phyloP scores from a whole-genome alignment of 2,888 invertebrate species.

The Caenorhabditis angaria region DNA sequence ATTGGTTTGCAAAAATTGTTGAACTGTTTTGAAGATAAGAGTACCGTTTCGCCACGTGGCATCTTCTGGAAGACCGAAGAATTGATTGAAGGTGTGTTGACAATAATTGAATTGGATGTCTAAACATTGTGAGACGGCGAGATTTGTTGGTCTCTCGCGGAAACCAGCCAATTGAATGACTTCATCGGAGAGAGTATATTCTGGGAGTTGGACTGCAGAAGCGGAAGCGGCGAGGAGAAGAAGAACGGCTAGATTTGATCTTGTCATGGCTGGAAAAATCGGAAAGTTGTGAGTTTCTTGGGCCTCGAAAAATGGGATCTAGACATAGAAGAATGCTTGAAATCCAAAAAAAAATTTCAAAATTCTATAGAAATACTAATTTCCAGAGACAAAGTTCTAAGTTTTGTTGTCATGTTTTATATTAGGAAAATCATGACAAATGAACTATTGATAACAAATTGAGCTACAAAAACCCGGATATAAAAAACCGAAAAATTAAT shows the following conservation, averaged over 20 bases:
- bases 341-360: background rate
- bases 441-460: background rate
- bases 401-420: background rate
- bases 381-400: background rate
- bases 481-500: background rate
- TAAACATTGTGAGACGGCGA: slow-evolving; percentile 28
- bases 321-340: background rate
- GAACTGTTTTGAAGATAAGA: slow-evolving; percentile 39
- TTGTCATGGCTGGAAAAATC: slow-evolving; percentile 8
- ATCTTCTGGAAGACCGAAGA: slow-evolving; percentile 40
- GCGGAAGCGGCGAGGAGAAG: background rate
- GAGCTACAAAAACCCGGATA: background rate
- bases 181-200: slow-evolving; percentile 27
- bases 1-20: slow-evolving; percentile 37
- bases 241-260: slow-evolving; percentile 13
- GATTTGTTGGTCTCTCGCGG: slow-evolving; percentile 21
- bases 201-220: slow-evolving; percentile 8
- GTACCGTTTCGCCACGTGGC: slow-evolving; percentile 47
- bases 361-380: background rate
- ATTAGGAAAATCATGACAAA: background rate
- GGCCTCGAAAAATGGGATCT: no score
- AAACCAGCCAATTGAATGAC: slow-evolving; percentile 30
- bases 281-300: no score
- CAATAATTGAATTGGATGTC: slow-evolving; percentile 48
- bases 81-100: slow-evolving; percentile 42